These are phyloP conservation scores for Argyresthia goedartella DNA, from an alignment of 2,888 invertebrate genomes.

Conservation along the genomic window DNA sequence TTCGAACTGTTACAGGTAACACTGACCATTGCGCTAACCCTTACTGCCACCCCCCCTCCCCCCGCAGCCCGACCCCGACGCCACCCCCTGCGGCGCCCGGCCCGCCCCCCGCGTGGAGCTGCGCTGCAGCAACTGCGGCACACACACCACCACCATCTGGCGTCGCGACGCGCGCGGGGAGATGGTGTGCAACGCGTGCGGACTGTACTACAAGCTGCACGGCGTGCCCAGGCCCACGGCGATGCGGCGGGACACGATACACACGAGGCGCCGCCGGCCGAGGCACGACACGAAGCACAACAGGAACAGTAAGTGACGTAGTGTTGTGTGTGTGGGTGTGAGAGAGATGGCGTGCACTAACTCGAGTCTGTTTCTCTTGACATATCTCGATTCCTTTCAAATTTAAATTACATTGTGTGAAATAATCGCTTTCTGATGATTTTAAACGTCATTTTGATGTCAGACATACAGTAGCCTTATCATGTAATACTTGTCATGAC, in stretches of 20 bases:
- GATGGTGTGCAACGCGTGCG: slow-evolving; percentile 99
- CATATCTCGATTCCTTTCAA: too few species aligned
- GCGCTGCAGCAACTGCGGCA: slow-evolving; percentile 96
- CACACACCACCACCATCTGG: slow-evolving; percentile 98
- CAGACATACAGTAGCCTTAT: too few species aligned
- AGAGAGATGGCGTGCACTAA: not conserved
- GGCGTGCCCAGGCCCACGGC: slow-evolving; percentile 93
- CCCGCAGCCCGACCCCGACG: not conserved
- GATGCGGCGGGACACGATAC: slow-evolving; percentile 97
- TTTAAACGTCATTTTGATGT: too few species aligned
- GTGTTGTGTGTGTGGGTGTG: too few species aligned
- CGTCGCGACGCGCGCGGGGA: slow-evolving; percentile 95
- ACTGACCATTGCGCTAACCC: too few species aligned
- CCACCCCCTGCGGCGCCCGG: not conserved
- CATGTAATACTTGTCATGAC: too few species aligned
- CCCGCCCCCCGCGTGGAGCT: slow-evolving; percentile 78
- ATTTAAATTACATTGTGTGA: too few species aligned
- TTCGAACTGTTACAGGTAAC: too few species aligned
- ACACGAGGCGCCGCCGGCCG: slow-evolving; percentile 91
- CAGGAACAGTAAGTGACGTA: slow-evolving; percentile 58
- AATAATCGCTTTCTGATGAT: too few species aligned
- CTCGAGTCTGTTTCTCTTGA: too few species aligned
- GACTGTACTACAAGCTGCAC: slow-evolving; percentile 96
- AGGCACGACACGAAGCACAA: slow-evolving; percentile 75
- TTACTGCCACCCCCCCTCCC: too few species aligned